Base-by-base conservation (phyloP, 2,888 invertebrate genomes). In the Zonitis immaculata region DNA sequence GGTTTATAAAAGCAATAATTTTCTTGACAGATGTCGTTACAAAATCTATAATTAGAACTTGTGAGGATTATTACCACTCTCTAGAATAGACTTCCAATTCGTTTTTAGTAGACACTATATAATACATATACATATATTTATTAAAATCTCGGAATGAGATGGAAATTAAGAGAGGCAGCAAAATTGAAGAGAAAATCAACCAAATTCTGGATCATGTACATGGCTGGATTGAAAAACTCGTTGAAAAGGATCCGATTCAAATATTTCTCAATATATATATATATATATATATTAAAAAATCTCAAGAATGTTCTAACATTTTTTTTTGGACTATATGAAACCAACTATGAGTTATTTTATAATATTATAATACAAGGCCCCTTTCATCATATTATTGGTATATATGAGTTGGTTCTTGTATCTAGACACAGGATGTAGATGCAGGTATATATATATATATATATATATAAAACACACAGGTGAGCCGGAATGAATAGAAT, bases 401-500 rank as follows among this genome's bases (percentile, higher is more conserved):
- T n/a, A n/a, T n/a, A n/a, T n/a, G n/a, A n/a, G 35, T 35, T 9
- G 2, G 14, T 32, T 32, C 32, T 32, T 32, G 16, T 35, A 18
- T 35, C 16, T 35, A 51, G 46, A 51, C 68, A 70, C 73, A 73
- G 73, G 74, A 74, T 73, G 71, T 72, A 60, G 67, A 70, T 73
- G 72, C 73, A 74, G 73, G 74, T 73, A n/a, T n/a, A n/a, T n/a
- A n/a, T n/a, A n/a, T n/a, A n/a, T n/a, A n/a, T n/a, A n/a, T n/a
- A n/a, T n/a, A n/a, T n/a, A n/a, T n/a, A n/a, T n/a, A n/a, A n/a
- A n/a, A n/a, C n/a, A 73, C 69, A 73, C 73, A 74, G 74, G 73
- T 73, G 74, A 73, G 72, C 67, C 68, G 66, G 67, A 62, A 67
- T 73, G 73, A 73, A 74, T 73, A 72, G 73, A 74, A 72, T 72